Conservation (phyloP, 2,888 invertebrate genomes). For the Macaria liturata region DNA sequence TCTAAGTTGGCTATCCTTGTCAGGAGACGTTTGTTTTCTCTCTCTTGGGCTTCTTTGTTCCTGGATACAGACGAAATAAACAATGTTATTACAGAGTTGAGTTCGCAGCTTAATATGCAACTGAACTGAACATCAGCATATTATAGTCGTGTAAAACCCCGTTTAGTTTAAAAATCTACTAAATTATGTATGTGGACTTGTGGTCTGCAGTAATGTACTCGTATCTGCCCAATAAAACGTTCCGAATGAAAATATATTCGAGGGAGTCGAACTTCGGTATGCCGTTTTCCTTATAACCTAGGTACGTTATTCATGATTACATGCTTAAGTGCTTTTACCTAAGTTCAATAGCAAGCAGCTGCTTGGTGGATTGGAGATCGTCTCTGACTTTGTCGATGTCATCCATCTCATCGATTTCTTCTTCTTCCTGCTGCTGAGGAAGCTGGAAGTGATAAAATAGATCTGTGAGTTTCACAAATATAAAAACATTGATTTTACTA, state of each 20-base stretch:
- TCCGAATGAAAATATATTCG: too few relatives aligned
- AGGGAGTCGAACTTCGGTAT: too few relatives aligned
- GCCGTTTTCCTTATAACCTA: too few relatives aligned
- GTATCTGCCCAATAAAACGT: too few relatives aligned
- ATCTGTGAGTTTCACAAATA: background rate
- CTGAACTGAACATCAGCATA: too few relatives aligned
- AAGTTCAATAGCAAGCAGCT: slow-evolving; percentile 93
- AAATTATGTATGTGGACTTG: too few relatives aligned
- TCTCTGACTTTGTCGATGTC: slow-evolving; percentile 96
- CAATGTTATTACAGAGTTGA: background rate
- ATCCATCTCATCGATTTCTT: slow-evolving; percentile 93
- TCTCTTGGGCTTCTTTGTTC: slow-evolving; percentile 92
- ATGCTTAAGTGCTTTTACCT: slow-evolving; percentile 54
- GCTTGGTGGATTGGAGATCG: slow-evolving; percentile 95
- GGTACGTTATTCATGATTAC: too few relatives aligned
- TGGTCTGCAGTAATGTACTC: too few relatives aligned
- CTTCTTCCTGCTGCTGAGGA: slow-evolving; percentile 75
- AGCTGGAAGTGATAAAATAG: slow-evolving; percentile 31
- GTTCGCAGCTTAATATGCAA: too few relatives aligned
- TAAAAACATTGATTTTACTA: too few relatives aligned
- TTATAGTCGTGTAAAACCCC: too few relatives aligned
- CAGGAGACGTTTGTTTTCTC: slow-evolving; percentile 93
- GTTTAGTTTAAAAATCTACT: too few relatives aligned
- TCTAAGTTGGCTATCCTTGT: slow-evolving; percentile 91
- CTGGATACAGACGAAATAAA: slow-evolving; percentile 50